phyloP scores from a whole-genome alignment of 1,140 invertebrate species.

The Sycophaga agraensis region DNA sequence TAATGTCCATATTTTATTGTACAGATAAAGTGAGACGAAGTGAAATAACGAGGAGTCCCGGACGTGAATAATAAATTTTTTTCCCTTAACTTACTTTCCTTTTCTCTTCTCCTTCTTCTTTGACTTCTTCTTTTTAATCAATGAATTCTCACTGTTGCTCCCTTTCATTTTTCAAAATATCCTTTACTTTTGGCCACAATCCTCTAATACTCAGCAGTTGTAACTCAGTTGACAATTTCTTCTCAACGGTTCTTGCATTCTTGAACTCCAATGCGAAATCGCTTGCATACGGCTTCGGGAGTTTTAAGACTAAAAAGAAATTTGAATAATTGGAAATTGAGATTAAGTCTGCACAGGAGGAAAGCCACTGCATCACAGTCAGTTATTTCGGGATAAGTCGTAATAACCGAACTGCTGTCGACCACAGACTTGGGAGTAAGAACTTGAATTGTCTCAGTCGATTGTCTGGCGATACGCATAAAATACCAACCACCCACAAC shows the following conservation, averaged over 20 bases:
- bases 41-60: conserved; percentile 16
- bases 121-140: too few relatives aligned
- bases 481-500: conserved; percentile 51
- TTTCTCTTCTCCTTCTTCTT: not conserved
- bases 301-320: too few relatives aligned
- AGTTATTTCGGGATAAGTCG: conserved; percentile 31
- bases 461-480: conserved; percentile 48
- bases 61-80: conserved; percentile 26
- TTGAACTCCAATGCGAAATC: too few relatives aligned
- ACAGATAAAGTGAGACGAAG: conserved; percentile 22
- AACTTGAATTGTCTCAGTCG: conserved; percentile 42
- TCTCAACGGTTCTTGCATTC: too few relatives aligned
- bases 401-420: conserved; percentile 37
- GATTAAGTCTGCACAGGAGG: not conserved
- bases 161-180: too few relatives aligned
- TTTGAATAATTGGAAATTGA: too few relatives aligned
- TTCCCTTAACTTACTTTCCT: not conserved
- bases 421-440: conserved; percentile 40
- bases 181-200: too few relatives aligned
- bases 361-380: conserved; percentile 12
- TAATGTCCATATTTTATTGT: conserved; percentile 27
- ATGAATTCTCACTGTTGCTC: too few relatives aligned
- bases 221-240: too few relatives aligned
- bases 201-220: too few relatives aligned
- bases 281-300: too few relatives aligned